Evolutionary conservation across 2,888 invertebrate species (phyloP).

Genomic region (Troilus luridus): DNA sequence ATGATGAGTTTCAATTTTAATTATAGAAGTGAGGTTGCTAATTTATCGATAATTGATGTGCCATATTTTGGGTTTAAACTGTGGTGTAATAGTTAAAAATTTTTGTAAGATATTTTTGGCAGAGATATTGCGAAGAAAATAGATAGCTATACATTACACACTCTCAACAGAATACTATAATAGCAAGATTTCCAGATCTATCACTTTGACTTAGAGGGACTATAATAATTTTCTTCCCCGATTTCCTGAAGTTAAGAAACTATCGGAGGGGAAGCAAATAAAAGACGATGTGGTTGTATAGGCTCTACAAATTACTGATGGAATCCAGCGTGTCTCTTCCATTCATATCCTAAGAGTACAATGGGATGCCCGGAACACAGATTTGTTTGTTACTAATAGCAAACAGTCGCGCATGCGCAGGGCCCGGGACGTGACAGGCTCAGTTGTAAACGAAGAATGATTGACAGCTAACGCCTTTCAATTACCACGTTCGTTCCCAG

Average conservation of each 20-base stretch:
- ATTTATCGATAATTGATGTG: too few relatives aligned
- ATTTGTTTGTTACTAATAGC: constrained; percentile 15
- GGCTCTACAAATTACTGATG: not conserved
- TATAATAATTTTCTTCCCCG: not conserved
- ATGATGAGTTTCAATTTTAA: too few relatives aligned
- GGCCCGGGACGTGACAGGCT: not conserved
- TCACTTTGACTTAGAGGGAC: too few relatives aligned
- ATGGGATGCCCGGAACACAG: not conserved
- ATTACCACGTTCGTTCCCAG: not conserved
- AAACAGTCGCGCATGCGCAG: not conserved
- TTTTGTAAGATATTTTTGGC: too few relatives aligned
- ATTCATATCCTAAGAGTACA: not conserved
- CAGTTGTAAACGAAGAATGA: not conserved
- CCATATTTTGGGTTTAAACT: too few relatives aligned
- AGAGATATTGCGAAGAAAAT: too few relatives aligned
- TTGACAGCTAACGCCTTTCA: not conserved
- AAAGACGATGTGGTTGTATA: not conserved
- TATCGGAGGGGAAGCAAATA: not conserved
- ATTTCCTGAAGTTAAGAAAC: not conserved
- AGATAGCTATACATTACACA: too few relatives aligned
- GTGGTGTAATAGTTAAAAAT: too few relatives aligned
- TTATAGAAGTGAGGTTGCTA: too few relatives aligned
- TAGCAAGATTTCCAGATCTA: too few relatives aligned
- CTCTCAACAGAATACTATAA: too few relatives aligned
- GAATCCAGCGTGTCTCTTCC: not conserved